Evolutionary conservation across 2,797 vertebrate genomes (phyloP).

Genomic region (Halcyon smyrnensis): DNA sequence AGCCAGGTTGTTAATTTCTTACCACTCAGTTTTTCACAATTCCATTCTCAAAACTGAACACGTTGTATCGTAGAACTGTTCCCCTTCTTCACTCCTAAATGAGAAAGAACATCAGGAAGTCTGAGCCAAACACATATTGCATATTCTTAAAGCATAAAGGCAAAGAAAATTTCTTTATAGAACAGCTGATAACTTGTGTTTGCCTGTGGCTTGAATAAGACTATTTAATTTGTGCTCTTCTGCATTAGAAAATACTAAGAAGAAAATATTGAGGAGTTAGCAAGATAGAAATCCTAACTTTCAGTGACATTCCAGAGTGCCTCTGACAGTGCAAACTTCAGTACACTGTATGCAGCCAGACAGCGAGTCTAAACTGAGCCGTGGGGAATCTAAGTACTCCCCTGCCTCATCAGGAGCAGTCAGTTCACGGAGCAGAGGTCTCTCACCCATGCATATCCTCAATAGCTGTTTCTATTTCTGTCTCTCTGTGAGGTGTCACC

Average conservation of each 20-base stretch:
- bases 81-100: background rate
- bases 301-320: background rate
- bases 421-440: background rate
- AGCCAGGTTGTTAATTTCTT: background rate
- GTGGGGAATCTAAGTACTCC: background rate
- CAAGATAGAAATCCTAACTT: background rate
- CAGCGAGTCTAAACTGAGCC: background rate
- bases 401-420: background rate
- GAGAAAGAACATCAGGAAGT: background rate
- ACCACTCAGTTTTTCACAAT: background rate
- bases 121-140: background rate
- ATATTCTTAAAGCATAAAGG: background rate
- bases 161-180: background rate
- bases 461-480: background rate
- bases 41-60: background rate
- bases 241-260: background rate
- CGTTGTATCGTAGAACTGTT: background rate
- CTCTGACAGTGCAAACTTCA: accelerated
- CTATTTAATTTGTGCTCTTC: background rate
- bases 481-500: background rate
- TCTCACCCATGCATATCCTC: background rate
- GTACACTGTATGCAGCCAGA: background rate
- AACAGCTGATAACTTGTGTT: background rate
- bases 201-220: background rate
- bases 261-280: background rate